Conservation (phyloP, 2,113 vertebrate genomes). For the Empidonax alnorum region DNA sequence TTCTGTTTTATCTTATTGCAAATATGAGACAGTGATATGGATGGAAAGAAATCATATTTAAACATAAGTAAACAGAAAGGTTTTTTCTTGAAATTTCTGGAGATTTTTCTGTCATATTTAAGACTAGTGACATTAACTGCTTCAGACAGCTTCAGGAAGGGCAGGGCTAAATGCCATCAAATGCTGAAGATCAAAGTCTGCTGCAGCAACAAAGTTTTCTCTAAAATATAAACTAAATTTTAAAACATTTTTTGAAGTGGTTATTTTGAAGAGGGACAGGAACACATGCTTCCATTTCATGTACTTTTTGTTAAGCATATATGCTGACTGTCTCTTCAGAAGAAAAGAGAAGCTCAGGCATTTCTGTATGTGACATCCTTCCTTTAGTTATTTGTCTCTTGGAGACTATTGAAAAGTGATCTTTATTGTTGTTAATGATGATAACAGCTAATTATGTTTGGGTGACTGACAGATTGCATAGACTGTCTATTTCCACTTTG, state of each 20-base stretch:
- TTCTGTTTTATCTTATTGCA: background rate
- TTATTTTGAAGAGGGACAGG: background rate
- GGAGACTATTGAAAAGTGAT: background rate
- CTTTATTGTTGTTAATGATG: background rate
- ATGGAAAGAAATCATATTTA: background rate
- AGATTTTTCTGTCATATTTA: background rate
- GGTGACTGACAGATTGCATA: background rate
- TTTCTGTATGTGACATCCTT: background rate
- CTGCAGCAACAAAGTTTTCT: background rate
- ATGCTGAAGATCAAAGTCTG: background rate
- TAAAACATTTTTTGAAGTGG: background rate
- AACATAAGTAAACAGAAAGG: background rate
- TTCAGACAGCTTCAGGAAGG: background rate
- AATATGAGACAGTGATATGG: background rate
- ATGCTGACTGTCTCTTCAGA: background rate
- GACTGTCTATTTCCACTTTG: background rate
- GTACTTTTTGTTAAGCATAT: background rate
- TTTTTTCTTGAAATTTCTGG: background rate
- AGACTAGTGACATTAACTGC: background rate
- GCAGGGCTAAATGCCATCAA: background rate
- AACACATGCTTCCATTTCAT: background rate
- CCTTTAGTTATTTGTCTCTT: background rate
- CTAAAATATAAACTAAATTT: background rate
- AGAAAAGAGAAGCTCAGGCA: background rate
- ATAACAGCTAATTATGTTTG: constrained; percentile 17